Evolutionary conservation across 1,140 invertebrate genomes (phyloP), one percentile per base, ranked within the genome.

Genomic region (Eufriesea mexicana): DNA sequence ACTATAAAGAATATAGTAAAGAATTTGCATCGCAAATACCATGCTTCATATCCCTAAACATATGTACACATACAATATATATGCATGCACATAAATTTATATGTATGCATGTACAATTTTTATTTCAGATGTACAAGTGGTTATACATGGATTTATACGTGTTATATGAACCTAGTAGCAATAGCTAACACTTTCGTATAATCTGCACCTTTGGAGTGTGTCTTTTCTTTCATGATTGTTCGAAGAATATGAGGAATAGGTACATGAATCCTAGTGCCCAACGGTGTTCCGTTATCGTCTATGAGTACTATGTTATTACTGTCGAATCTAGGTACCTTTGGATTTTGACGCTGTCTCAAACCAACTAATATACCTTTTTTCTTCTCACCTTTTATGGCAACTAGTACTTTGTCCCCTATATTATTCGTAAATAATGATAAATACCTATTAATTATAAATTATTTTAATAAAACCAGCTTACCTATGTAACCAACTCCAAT

Each of bases 381-480:
- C 95, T 99, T 99, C 92, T 99, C 97, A 47, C 99, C 99, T 93
- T 98, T 98, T 86, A 99, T 98, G 7, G 99, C 98, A n/a, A 99
- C 96, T 87, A 99, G 91, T 16, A 99, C 97, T 95, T 96, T 97
- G 91, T 98, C 98, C 55, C 98, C 98, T 95, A 59, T 20, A 76
- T 67, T 49, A 47, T 77, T 61, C 2, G 59, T 49, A 67, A 25
- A 18, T 25, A 72, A 28, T 7, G 9, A 79, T 73, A 5, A 49
- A 62, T 66, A 18, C 77, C 23, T 42, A n/a, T 61, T n/a, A 59
- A n/a, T 0, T 35, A 35, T 35, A n/a, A 77, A 10, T 14, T 54
- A 18, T 61, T 49, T 70, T 14, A 35, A 67, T 81, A 23, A 35
- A 35, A 45, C 67, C 45, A 42, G 84, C 90, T 93, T 93, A 95